A percentile compares a stretch with the other conserved stretches of the same genome.
Evolutionary conservation across 2,797 vertebrate genomes (phyloP).

Genomic region (Austrolebias charrua): DNA sequence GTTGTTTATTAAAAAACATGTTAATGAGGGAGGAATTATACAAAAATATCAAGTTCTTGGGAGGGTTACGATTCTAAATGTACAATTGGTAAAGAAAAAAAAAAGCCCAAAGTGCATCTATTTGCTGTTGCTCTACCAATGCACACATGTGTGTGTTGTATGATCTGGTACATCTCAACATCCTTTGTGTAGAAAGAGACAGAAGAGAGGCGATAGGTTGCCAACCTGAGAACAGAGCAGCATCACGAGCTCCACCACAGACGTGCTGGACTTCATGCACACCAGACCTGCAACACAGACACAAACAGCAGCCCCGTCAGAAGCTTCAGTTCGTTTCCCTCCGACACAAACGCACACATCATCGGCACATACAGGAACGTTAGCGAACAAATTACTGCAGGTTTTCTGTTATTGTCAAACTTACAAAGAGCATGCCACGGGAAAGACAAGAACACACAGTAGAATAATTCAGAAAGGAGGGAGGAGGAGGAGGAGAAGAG

Average conservation of each 20-base stretch:
- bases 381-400: constrained; percentile 44
- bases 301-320: constrained; percentile 61
- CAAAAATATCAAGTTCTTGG: no score
- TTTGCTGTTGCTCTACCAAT: no score
- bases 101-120: no score
- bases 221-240: constrained; percentile 97
- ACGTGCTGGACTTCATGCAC: constrained; percentile 98
- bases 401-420: constrained; percentile 32
- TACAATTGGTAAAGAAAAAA: no score
- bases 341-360: constrained; percentile 1
- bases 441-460: constrained; percentile 70
- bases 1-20: no score
- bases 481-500: constrained; percentile 20
- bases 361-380: constrained; percentile 26
- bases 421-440: constrained; percentile 72
- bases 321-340: constrained; percentile 28
- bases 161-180: neutral
- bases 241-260: constrained; percentile 97
- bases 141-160: no score
- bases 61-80: no score
- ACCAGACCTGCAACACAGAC: constrained; percentile 85
- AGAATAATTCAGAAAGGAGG: constrained; percentile 22
- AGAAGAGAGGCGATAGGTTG: constrained; percentile 16
- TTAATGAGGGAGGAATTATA: no score
- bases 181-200: neutral